Evolutionary conservation across 2,888 invertebrate genomes (phyloP), one percentile per base, ranked within the genome.

Genomic region (Phlogophora meticulosa): DNA sequence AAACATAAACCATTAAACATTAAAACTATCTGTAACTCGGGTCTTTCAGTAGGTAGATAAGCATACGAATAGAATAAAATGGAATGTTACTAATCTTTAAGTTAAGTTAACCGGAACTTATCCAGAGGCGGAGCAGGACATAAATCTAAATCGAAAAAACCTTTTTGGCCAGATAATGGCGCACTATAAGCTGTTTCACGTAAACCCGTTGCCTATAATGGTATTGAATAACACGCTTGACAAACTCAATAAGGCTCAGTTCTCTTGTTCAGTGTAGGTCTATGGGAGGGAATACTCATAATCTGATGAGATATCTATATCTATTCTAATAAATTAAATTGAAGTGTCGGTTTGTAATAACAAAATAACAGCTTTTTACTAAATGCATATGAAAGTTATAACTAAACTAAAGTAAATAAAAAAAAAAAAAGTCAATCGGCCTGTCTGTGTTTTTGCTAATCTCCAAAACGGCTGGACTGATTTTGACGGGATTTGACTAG

Each of bases 141-240:
- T 68, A 71, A 59, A 59, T 71, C 72, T 53, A 63, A 64, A 70
- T 72, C 36, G 48, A 20, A 63, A 72, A 70, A 70, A 38, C 72
- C 69, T 64, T 72, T 70, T 70, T 49, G 10, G 22, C 42, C 42
- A 20, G 17, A 63, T 64, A 63, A 72, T 72, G 38, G 24, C 20
- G 38, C 59, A 71, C 51, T 61, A 45, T 40, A 60, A 24, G 38
- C 22, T 34, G 49, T 68, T 67, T 60, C 43, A 49, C 71, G 71
- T 71, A 71, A 71, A 68, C 61, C 67, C 42, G 42, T 68, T 70
- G 49, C 28, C 71, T 59, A 60, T 68, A 68, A 68, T 68, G 60
- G 49, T 38, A 68, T 72, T 64, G 64, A 72, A 64, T 72, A 72
- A 43, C 65, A 70, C 69, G 69, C 72, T 43, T 64, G 38, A 42